A percentile compares a stretch with the other conserved stretches of the same genome.
Conservation (phyloP, 2,888 invertebrate genomes). For the Arge pagana region DNA sequence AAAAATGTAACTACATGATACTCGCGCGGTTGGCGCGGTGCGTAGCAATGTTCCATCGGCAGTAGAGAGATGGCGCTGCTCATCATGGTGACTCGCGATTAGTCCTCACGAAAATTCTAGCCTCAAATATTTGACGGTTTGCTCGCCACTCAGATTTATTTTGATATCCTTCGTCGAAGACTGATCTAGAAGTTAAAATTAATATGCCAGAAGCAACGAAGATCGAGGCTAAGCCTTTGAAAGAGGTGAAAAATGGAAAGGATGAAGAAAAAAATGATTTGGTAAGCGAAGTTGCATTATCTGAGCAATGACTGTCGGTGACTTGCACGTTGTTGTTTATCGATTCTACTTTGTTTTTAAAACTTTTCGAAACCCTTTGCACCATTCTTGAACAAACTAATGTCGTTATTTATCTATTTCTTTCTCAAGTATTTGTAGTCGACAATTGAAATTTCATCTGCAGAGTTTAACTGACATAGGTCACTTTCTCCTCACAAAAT, state of each 20-base stretch:
- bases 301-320: constrained; percentile 4
- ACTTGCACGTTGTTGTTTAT: constrained; percentile 28
- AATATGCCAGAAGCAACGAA: constrained; percentile 56
- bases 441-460: too few species aligned
- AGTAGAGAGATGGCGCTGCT: constrained; percentile 4
- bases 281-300: constrained; percentile 47
- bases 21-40: too few species aligned
- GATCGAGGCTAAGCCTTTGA: constrained; percentile 50
- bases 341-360: constrained; percentile 22
- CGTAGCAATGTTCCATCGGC: too few species aligned
- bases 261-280: constrained; percentile 61
- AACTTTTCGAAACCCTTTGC: not conserved
- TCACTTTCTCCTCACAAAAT: not conserved
- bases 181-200: constrained; percentile 14
- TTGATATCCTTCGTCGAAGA: constrained; percentile 18
- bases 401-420: too few species aligned
- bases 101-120: constrained; percentile 23
- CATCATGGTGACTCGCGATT: constrained; percentile 46
- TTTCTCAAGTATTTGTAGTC: too few species aligned
- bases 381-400: too few species aligned
- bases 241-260: constrained; percentile 59
- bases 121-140: constrained; percentile 34
- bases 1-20: too few species aligned
- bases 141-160: constrained; percentile 17
- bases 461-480: too few species aligned